These are phyloP conservation scores for Chaitophorus viminalis DNA, from an alignment of 2,888 invertebrate genomes.

Conservation along the genomic window DNA sequence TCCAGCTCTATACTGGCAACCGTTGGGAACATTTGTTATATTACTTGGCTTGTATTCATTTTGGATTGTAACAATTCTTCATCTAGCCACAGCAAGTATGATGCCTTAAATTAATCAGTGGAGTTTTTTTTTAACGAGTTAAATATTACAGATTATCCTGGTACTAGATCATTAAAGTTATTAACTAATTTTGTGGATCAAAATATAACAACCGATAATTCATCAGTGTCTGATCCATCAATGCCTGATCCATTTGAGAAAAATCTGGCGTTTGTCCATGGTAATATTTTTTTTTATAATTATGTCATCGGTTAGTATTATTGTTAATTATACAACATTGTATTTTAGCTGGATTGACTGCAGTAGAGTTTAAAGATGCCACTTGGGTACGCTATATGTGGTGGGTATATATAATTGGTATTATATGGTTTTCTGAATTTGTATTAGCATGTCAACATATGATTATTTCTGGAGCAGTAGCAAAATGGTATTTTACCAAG, in stretches of 20 bases:
- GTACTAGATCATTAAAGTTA: slow-evolving; percentile 66
- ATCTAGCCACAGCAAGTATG: slow-evolving; percentile 85
- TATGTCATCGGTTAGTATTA: slow-evolving; percentile 5
- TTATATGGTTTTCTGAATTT: slow-evolving; percentile 94
- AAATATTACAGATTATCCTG: slow-evolving; percentile 67
- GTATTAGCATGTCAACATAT: slow-evolving; percentile 94
- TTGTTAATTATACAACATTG: slow-evolving; percentile 10
- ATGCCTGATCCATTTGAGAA: slow-evolving; percentile 24
- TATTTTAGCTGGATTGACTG: slow-evolving; percentile 70
- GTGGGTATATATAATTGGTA: slow-evolving; percentile 90
- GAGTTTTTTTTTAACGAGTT: not conserved
- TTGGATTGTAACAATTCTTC: slow-evolving; percentile 88
- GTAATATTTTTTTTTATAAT: slow-evolving; percentile 51
- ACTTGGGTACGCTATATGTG: slow-evolving; percentile 90
- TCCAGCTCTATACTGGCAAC: slow-evolving; percentile 86
- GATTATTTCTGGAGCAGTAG: slow-evolving; percentile 91
- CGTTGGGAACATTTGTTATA: slow-evolving; percentile 82
- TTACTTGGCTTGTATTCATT: slow-evolving; percentile 82
- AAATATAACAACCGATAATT: slow-evolving; percentile 36
- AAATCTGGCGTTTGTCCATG: slow-evolving; percentile 40
- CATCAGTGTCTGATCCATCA: not conserved
- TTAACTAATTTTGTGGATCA: slow-evolving; percentile 58
- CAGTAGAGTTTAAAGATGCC: slow-evolving; percentile 80
- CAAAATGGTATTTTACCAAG: slow-evolving; percentile 91
- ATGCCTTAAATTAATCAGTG: slow-evolving; percentile 65